phyloP scores from a whole-genome alignment of 2,888 invertebrate genomes.

The Seira musarum region DNA sequence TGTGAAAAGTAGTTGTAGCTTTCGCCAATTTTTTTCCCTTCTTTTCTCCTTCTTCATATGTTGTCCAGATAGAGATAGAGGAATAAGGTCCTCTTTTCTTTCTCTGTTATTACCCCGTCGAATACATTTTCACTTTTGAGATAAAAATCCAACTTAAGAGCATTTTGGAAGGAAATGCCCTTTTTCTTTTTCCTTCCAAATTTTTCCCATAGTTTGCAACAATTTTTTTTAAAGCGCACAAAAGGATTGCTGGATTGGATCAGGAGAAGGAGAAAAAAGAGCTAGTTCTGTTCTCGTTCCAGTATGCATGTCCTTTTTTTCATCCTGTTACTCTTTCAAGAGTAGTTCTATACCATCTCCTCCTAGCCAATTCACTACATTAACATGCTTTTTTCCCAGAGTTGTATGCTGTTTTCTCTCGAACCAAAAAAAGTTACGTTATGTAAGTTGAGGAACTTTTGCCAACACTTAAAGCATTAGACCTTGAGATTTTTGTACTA shows the following conservation, averaged over 20 bases:
- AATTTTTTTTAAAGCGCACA: background rate
- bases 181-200: background rate
- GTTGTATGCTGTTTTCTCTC: background rate
- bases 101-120: background rate
- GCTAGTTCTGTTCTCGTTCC: too few relatives aligned
- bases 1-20: slow-evolving; percentile 20
- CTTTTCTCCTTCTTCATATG: slow-evolving; percentile 17
- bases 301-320: background rate
- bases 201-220: slow-evolving; percentile 7
- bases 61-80: too few relatives aligned
- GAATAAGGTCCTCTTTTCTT: too few relatives aligned
- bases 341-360: background rate
- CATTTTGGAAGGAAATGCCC: slow-evolving; percentile 10
- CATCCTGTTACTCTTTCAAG: background rate
- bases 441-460: background rate
- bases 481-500: background rate
- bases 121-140: slow-evolving; percentile 13
- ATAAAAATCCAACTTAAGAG: slow-evolving; percentile 40
- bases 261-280: background rate
- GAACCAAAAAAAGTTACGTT: background rate
- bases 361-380: background rate
- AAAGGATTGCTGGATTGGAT: background rate
- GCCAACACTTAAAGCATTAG: background rate
- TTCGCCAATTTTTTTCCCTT: slow-evolving; percentile 63
- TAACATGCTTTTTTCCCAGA: background rate